phyloP scores from a whole-genome alignment of 2,113 vertebrate species.

The Rattus norvegicus region GRCr8 NC_086030.1:40614001-40614500 shows the following conservation, averaged over 20 bases:
- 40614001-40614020: neutral
- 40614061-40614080: neutral
- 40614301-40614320: no score
- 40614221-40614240: neutral
- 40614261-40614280: no score
- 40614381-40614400: no score
- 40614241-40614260: neutral
- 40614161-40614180: neutral
- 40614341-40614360: no score
- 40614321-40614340: no score
- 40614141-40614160: neutral
- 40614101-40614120: neutral
- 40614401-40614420: no score
- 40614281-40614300: no score
- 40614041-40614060: neutral
- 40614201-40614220: neutral
- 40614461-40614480: neutral
- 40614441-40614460: no score
- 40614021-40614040: neutral
- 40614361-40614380: no score
- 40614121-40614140: neutral
- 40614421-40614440: no score
- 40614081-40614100: neutral
- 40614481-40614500: no score
- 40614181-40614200: neutral